These are phyloP conservation scores for Danio kyathit DNA, from an alignment of 2,797 vertebrate species.

Conservation along the genomic window DNA sequence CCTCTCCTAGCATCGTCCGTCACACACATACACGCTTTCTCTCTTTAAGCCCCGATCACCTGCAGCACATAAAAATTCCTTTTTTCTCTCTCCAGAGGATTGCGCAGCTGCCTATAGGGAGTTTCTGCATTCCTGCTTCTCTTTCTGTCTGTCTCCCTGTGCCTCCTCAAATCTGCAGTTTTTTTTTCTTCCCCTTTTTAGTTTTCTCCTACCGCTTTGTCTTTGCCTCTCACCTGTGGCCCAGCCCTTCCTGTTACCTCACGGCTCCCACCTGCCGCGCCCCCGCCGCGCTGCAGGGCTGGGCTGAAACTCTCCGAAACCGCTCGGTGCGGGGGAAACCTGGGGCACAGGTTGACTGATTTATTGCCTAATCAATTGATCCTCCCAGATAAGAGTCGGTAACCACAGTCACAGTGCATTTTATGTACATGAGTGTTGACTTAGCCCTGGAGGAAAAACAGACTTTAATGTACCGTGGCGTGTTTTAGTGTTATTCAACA, in stretches of 20 bases:
- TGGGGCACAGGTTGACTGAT: conserved; percentile 76
- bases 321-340: conserved; percentile 58
- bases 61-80: conserved; percentile 90
- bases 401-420: conserved; percentile 76
- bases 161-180: conserved; percentile 72
- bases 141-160: conserved; percentile 58
- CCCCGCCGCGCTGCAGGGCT: conserved; percentile 77
- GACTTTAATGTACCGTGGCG: conserved; percentile 67
- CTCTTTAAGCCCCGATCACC: conserved; percentile 77
- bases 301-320: conserved; percentile 73
- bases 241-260: conserved; percentile 66
- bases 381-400: conserved; percentile 70
- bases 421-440: conserved; percentile 76
- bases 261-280: conserved; percentile 69
- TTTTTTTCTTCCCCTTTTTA: not conserved
- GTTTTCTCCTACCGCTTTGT: conserved; percentile 42
- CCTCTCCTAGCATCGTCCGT: conserved; percentile 19
- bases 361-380: conserved; percentile 81
- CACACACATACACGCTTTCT: conserved; percentile 4
- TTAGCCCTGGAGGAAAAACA: conserved; percentile 73
- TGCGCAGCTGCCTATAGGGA: conserved; percentile 76
- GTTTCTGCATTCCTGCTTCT: conserved; percentile 80
- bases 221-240: conserved; percentile 55
- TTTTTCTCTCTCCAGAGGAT: conserved; percentile 83
- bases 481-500: conserved; percentile 73